Evolutionary conservation across 1,140 invertebrate genomes (phyloP).

Genomic region (Chelonus insularis): DNA sequence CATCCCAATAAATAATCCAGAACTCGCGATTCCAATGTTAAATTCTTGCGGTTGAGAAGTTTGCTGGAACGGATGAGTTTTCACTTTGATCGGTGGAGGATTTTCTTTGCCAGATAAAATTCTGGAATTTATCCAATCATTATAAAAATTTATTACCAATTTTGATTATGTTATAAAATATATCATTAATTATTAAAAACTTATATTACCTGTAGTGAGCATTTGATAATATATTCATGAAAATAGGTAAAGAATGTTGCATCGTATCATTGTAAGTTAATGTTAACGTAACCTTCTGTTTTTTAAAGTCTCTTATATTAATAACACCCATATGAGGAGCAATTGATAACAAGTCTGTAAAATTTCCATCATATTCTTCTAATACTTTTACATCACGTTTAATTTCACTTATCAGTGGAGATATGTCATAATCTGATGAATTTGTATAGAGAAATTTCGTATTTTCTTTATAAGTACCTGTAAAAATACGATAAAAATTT

Average conservation of each 20-base stretch:
- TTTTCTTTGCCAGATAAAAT: conserved; percentile 38
- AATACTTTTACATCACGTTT: conserved; percentile 56
- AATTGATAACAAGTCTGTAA: conserved; percentile 64
- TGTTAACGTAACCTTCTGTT: conserved; percentile 62
- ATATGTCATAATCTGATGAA: conserved; percentile 46
- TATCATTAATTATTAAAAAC: neutral
- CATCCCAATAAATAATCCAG: conserved; percentile 76
- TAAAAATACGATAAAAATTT: conserved; percentile 29
- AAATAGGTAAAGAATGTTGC: conserved; percentile 76
- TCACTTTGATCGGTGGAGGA: conserved; percentile 58
- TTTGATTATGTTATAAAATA: neutral
- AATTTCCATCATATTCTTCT: conserved; percentile 67
- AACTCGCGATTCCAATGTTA: conserved; percentile 71
- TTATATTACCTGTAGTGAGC: conserved; percentile 66
- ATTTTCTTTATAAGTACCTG: conserved; percentile 49
- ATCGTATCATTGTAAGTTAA: conserved; percentile 78
- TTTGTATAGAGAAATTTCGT: conserved; percentile 51
- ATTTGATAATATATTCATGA: conserved; percentile 76
- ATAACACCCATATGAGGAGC: conserved; percentile 69
- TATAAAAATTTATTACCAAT: neutral
- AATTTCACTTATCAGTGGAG: conserved; percentile 44
- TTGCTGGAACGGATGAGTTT: conserved; percentile 71
- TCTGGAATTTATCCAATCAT: conserved; percentile 33
- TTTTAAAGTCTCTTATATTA: conserved; percentile 63
- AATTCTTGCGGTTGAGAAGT: conserved; percentile 71